Evolutionary conservation across 2,797 vertebrate species (phyloP), one percentile per base, ranked within the genome.

Genomic region (Enteromius viviparus): DNA sequence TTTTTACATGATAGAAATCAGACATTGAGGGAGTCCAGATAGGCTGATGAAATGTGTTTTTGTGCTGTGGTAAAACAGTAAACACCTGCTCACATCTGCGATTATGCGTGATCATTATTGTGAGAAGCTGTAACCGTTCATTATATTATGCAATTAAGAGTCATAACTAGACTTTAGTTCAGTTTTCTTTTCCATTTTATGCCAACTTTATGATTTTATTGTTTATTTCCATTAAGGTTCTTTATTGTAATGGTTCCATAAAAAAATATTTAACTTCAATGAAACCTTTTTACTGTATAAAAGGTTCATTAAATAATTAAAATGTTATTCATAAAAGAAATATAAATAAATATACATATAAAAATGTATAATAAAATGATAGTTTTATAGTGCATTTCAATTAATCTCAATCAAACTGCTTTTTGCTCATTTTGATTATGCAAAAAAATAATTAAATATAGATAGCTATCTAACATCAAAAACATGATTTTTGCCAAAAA

Each of bases 1-100:
- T 88, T 89, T 88, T 88, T 86, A 85, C 75, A 26, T 49, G 29
- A 76, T 42, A 77, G 72, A 66, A 70, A 85, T 74, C 82, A 77
- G 76, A 78, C 60, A 15, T 45, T 66, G 80, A 82, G 68, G 80
- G 77, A 82, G 64, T 85, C 76, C 21, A 7, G 72, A 49, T 49
- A 75, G 70, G 32, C 75, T 49, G 80, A 82, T 76, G 69, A 70
- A 84, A 62, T 32, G 6, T 85, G 12, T 82, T 75, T 45, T 58
- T 80, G 58, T 19, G 26, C 65, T 84, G 4, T 72, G 58, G 65
- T 71, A 37, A 37, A 37, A 37, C 34, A 37, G 84, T 85, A 82
- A 82, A 82, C 62, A 47, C 70, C 58, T 34, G 76, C 72, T 62
- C 3, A 21, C 70, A 10, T 34, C 17, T 42, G 42, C 47, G 51